Evolutionary conservation across 1,140 invertebrate genomes (phyloP).

Genomic region (Penaeus japonicus): DNA sequence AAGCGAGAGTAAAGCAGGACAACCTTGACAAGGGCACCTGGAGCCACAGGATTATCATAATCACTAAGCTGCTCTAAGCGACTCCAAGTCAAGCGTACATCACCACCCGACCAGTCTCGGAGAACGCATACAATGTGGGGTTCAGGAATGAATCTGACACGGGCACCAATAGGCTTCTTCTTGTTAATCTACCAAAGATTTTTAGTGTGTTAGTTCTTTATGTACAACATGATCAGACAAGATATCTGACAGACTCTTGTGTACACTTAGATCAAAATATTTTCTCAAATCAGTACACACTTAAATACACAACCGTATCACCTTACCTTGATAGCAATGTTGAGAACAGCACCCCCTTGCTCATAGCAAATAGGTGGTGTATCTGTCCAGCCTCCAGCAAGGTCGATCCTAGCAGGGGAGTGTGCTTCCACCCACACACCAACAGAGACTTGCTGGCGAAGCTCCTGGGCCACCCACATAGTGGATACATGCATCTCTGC

Average conservation of each 20-base stretch:
- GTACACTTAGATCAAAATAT: too few species aligned
- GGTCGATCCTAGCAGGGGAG: slow-evolving; percentile 68
- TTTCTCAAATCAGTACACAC: too few species aligned
- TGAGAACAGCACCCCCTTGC: slow-evolving; percentile 68
- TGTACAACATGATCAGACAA: too few species aligned
- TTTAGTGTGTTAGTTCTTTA: not conserved
- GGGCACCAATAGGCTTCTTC: slow-evolving; percentile 67
- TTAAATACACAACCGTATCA: too few species aligned
- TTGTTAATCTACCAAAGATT: slow-evolving; percentile 54
- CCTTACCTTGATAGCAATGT: slow-evolving; percentile 63
- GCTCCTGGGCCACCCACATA: not conserved
- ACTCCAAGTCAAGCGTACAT: slow-evolving; percentile 61
- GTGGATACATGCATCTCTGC: slow-evolving; percentile 10
- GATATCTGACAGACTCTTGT: too few species aligned
- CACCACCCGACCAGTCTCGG: slow-evolving; percentile 39
- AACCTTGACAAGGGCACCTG: slow-evolving; percentile 68
- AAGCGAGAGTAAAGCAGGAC: slow-evolving; percentile 65
- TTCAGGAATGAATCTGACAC: slow-evolving; percentile 59
- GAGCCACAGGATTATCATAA: slow-evolving; percentile 66
- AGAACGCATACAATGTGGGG: slow-evolving; percentile 31
- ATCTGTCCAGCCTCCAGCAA: slow-evolving; percentile 70
- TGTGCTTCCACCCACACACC: slow-evolving; percentile 65
- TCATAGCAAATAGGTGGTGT: slow-evolving; percentile 71
- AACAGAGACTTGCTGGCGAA: slow-evolving; percentile 40
- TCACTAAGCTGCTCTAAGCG: slow-evolving; percentile 64